phyloP scores from a whole-genome alignment of 2,888 invertebrate genomes.

The Tubulanus polymorphus region DNA sequence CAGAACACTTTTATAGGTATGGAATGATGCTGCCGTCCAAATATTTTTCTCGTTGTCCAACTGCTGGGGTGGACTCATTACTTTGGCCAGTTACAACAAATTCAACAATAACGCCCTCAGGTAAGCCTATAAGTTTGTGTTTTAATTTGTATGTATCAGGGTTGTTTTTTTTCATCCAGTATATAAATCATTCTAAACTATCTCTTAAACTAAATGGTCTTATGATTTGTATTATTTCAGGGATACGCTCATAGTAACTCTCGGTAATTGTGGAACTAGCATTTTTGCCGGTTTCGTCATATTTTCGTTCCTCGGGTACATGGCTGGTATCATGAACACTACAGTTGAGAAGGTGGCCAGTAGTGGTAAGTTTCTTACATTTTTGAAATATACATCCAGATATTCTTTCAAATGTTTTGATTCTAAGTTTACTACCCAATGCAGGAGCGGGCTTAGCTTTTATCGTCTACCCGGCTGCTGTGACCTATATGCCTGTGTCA shows the following conservation, averaged over 20 bases:
- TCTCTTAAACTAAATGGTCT: too few relatives aligned
- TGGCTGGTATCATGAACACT: conserved; percentile 43
- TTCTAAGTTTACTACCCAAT: background rate
- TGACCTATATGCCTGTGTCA: conserved; percentile 33
- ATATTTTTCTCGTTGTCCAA: conserved; percentile 48
- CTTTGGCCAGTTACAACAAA: conserved; percentile 46
- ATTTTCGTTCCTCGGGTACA: conserved; percentile 49
- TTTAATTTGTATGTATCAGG: too few relatives aligned
- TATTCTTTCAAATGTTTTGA: background rate
- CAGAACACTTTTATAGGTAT: conserved; percentile 30
- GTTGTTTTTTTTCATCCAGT: too few relatives aligned
- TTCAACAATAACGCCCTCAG: conserved; percentile 44
- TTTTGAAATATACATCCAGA: background rate
- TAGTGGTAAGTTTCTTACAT: conserved; percentile 32
- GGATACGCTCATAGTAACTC: conserved; percentile 46
- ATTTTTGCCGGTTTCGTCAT: conserved; percentile 52
- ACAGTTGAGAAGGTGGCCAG: conserved; percentile 42
- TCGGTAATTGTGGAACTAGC: conserved; percentile 47
- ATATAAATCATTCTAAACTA: too few relatives aligned
- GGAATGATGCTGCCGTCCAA: conserved; percentile 52
- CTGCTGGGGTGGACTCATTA: conserved; percentile 45
- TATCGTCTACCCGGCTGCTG: conserved; percentile 39
- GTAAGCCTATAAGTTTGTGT: conserved; percentile 28
- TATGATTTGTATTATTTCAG: too few relatives aligned
- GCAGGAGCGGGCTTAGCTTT: conserved; percentile 41